Conservation (phyloP, 1,140 invertebrate species). For the Coptotermes formosanus region DNA sequence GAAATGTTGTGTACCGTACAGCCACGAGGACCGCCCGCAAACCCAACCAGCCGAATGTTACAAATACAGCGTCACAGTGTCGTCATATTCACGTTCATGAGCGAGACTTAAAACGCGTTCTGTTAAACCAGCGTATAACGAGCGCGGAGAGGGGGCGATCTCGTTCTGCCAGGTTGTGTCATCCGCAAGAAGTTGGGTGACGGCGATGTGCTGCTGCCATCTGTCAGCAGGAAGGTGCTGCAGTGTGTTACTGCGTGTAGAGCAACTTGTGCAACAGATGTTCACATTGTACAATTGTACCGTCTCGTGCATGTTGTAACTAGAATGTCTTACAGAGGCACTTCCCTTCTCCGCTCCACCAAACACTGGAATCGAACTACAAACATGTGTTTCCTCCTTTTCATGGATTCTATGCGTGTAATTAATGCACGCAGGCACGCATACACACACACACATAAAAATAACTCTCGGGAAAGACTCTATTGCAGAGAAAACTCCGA, state of each 20-base stretch:
- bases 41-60: no score
- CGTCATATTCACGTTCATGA: not conserved
- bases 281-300: not conserved
- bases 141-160: not conserved
- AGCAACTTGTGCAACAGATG: slow-evolving; percentile 21
- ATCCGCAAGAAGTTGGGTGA: slow-evolving; percentile 2
- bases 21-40: no score
- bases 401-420: no score
- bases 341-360: no score
- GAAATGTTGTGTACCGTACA: no score
- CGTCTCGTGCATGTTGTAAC: not conserved
- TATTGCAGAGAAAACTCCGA: no score
- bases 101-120: not conserved
- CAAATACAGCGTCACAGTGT: no score
- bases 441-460: no score
- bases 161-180: slow-evolving; percentile 8
- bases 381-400: no score
- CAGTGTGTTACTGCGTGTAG: not conserved
- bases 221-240: not conserved
- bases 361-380: no score
- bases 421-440: no score
- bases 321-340: not conserved
- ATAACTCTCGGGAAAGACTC: no score
- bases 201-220: not conserved
- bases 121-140: not conserved